These are phyloP conservation scores for Laterallus jamaicensis DNA, from an alignment of 2,113 vertebrate genomes.

Conservation along the genomic window DNA sequence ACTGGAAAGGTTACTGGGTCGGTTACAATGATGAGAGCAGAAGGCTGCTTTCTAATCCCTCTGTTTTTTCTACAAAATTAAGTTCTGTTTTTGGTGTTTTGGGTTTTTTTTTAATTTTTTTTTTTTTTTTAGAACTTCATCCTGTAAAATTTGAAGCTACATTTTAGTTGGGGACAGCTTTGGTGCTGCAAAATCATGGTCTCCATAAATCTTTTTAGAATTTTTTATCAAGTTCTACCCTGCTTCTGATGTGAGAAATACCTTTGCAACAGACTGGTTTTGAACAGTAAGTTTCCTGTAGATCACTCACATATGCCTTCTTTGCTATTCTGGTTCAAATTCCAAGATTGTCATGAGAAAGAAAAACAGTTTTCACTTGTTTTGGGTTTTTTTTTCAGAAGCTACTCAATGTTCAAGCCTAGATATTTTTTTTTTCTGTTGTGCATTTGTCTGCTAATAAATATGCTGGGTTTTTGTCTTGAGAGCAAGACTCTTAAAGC, in stretches of 20 bases:
- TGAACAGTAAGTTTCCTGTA: background rate
- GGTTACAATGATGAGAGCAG: background rate
- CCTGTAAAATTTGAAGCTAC: background rate
- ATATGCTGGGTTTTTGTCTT: background rate
- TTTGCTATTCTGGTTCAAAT: background rate
- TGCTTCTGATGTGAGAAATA: background rate
- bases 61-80: background rate
- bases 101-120: background rate
- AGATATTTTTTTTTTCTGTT: background rate
- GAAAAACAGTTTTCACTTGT: background rate
- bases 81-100: background rate
- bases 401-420: background rate
- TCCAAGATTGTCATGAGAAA: background rate
- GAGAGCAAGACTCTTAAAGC: background rate
- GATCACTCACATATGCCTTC: background rate
- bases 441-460: background rate
- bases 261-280: background rate
- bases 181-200: background rate
- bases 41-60: background rate
- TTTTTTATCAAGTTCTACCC: background rate
- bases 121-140: background rate
- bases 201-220: background rate
- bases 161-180: background rate
- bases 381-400: background rate
- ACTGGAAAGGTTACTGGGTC: background rate